A percentile compares a stretch with the other conserved stretches of the same genome.
Conservation (phyloP, 2,113 vertebrate species). For the Seriola dumerili region DNA sequence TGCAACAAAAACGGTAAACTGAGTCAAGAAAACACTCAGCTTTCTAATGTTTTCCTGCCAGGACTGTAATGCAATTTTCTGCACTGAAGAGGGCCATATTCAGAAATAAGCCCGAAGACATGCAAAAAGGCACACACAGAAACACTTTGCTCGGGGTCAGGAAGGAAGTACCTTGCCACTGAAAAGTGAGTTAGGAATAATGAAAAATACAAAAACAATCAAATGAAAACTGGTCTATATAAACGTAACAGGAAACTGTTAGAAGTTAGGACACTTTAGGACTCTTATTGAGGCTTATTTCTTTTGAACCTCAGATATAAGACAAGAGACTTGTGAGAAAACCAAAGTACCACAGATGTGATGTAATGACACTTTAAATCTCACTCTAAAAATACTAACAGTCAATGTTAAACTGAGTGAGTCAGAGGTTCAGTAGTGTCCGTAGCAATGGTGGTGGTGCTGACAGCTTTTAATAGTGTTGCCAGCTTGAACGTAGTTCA, state of each 20-base stretch:
- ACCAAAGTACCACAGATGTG: constrained; percentile 15
- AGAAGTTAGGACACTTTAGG: constrained; percentile 19
- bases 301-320: constrained; percentile 5
- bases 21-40: constrained; percentile 64
- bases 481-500: constrained; percentile 30
- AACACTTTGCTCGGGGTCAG: constrained; percentile 65
- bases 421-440: constrained; percentile 17
- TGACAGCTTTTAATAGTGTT: constrained; percentile 44
- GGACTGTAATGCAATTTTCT: constrained; percentile 80
- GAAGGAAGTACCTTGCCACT: constrained; percentile 72
- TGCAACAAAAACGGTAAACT: constrained; percentile 72
- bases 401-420: constrained; percentile 9
- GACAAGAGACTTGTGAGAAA: constrained; percentile 6
- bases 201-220: constrained; percentile 66
- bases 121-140: constrained; percentile 52
- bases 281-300: constrained; percentile 3
- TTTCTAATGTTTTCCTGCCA: constrained; percentile 65
- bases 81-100: constrained; percentile 65
- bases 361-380: constrained; percentile 46
- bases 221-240: constrained; percentile 50
- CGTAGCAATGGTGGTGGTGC: background rate
- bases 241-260: constrained; percentile 56
- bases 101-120: constrained; percentile 73
- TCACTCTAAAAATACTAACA: constrained; percentile 8
- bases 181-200: constrained; percentile 70